A percentile compares a stretch with the other conserved stretches of the same genome.
Evolutionary conservation across 2,888 invertebrate species (phyloP).

Genomic region (Neocrepidodera transversa): DNA sequence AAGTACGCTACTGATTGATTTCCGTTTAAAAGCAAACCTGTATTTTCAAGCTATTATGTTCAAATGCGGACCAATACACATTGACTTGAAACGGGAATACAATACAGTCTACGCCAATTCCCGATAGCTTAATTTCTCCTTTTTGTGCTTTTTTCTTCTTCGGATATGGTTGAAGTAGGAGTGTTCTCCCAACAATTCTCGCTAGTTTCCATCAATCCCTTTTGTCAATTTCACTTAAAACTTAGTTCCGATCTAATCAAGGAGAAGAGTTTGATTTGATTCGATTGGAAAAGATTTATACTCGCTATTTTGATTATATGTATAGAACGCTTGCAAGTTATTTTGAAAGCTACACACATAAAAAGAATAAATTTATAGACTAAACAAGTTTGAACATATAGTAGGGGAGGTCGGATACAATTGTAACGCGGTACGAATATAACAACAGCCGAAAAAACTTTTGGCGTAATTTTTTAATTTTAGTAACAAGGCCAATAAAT

Average conservation of each 20-base stretch:
- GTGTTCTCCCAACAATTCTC: conserved; percentile 15
- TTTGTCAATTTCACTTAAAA: conserved; percentile 30
- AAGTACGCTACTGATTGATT: background rate
- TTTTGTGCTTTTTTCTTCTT: conserved; percentile 1
- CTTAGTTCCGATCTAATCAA: conserved; percentile 26
- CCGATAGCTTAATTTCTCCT: conserved; percentile 1
- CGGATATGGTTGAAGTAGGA: background rate
- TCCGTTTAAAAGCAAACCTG: background rate
- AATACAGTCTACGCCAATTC: conserved; percentile 3
- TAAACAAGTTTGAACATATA: too few species aligned
- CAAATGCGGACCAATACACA: background rate
- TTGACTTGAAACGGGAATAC: background rate
- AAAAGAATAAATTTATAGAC: too few species aligned
- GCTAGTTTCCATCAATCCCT: conserved; percentile 26
- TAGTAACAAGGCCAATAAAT: too few species aligned
- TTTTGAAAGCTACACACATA: too few species aligned
- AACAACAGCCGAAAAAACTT: too few species aligned
- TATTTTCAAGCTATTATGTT: background rate
- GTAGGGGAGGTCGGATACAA: too few species aligned
- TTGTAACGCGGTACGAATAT: too few species aligned
- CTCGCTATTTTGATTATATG: too few species aligned
- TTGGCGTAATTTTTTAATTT: too few species aligned
- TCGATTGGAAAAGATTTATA: conserved; percentile 13
- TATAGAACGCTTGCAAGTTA: too few species aligned
- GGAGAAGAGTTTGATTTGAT: conserved; percentile 24